These are phyloP conservation scores for Todiramphus saurophagus DNA, from an alignment of 2,113 vertebrate genomes.

Conservation along the genomic window DNA sequence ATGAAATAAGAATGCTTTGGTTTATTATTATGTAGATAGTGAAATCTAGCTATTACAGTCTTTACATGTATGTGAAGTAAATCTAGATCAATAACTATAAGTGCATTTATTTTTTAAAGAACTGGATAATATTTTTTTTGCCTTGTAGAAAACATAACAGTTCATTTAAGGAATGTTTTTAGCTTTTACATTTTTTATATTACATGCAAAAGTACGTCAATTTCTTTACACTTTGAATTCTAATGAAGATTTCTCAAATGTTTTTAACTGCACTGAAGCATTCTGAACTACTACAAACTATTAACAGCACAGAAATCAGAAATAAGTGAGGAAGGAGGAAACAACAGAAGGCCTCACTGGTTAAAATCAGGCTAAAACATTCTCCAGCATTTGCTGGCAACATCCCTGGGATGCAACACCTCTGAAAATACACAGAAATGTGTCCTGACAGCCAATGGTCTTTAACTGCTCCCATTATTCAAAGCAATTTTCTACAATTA, in stretches of 20 bases:
- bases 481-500: slow-evolving; percentile 16
- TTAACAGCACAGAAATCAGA: background rate
- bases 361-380: background rate
- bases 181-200: background rate
- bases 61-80: background rate
- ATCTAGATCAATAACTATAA: background rate
- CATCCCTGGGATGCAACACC: background rate
- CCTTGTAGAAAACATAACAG: background rate
- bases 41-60: background rate
- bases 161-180: background rate
- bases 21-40: background rate
- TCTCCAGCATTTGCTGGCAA: background rate
- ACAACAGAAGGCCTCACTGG: background rate
- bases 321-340: background rate
- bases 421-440: slow-evolving; percentile 6
- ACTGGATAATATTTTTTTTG: background rate
- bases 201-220: background rate
- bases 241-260: background rate
- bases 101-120: background rate
- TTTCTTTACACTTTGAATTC: background rate
- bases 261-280: background rate
- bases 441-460: background rate
- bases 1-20: background rate
- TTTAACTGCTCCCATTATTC: background rate
- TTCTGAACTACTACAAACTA: background rate